A percentile compares a stretch with the other conserved stretches of the same genome.
These are phyloP conservation scores for Rotaria magnacalcarata DNA, from an alignment of 2,888 invertebrate species.

Conservation along the genomic window DNA sequence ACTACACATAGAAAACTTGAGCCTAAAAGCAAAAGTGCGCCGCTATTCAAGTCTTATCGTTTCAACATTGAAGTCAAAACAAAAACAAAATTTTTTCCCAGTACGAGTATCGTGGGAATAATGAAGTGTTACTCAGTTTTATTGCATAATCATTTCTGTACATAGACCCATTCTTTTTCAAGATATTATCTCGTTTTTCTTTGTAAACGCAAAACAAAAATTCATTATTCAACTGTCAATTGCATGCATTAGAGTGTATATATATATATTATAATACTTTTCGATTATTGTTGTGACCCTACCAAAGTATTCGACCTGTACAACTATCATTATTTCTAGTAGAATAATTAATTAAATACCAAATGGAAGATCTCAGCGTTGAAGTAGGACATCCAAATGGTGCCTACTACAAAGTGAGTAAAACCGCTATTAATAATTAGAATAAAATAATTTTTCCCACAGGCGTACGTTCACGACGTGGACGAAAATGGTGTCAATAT, in stretches of 20 bases:
- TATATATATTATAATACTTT: neutral
- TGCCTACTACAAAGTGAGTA: conserved; percentile 12
- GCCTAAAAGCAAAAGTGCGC: neutral
- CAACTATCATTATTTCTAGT: conserved; percentile 6
- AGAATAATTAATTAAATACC: neutral
- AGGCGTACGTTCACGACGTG: neutral
- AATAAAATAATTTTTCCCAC: neutral
- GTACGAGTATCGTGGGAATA: neutral
- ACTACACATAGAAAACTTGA: neutral
- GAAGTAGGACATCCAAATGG: conserved; percentile 17
- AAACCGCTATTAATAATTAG: neutral
- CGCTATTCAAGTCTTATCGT: neutral
- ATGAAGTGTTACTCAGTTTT: neutral
- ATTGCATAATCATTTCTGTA: neutral
- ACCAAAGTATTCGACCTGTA: neutral
- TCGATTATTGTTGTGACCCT: neutral
- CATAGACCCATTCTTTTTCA: neutral
- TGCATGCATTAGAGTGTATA: conserved; percentile 14
- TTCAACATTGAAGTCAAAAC: neutral
- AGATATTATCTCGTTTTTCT: neutral
- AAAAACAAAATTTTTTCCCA: neutral
- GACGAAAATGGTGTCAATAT: neutral
- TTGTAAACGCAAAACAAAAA: neutral
- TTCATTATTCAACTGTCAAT: neutral
- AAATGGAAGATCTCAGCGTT: conserved; percentile 20